Conservation (phyloP, 2,888 invertebrate species). For the Nipponacmea schrenckii region DNA sequence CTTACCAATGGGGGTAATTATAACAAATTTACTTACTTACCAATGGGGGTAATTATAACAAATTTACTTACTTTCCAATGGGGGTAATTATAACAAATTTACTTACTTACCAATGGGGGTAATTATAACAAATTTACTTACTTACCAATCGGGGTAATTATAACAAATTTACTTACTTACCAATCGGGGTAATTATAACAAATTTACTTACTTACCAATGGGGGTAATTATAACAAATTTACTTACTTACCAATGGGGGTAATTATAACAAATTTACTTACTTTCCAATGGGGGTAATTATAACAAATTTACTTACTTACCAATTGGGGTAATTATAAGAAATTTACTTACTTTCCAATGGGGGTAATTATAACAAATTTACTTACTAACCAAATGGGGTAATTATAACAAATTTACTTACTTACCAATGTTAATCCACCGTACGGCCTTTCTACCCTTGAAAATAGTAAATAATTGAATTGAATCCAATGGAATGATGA, state of each 20-base stretch:
- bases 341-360: not conserved
- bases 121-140: not conserved
- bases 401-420: not conserved
- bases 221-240: not conserved
- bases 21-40: not conserved
- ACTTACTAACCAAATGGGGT: constrained; percentile 32
- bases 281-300: not conserved
- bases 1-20: not conserved
- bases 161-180: not conserved
- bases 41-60: not conserved
- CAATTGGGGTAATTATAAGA: not conserved
- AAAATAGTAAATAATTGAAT: no score
- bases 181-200: not conserved
- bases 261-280: not conserved
- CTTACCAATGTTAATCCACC: no score
- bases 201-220: not conserved
- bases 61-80: not conserved
- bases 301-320: not conserved
- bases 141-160: not conserved
- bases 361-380: not conserved
- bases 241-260: no score
- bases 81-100: not conserved
- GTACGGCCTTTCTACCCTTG: no score
- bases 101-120: no score
- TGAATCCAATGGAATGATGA: no score